A percentile compares a stretch with the other conserved stretches of the same genome.
Conservation (phyloP, 1,140 invertebrate species). For the Apis florea region DNA sequence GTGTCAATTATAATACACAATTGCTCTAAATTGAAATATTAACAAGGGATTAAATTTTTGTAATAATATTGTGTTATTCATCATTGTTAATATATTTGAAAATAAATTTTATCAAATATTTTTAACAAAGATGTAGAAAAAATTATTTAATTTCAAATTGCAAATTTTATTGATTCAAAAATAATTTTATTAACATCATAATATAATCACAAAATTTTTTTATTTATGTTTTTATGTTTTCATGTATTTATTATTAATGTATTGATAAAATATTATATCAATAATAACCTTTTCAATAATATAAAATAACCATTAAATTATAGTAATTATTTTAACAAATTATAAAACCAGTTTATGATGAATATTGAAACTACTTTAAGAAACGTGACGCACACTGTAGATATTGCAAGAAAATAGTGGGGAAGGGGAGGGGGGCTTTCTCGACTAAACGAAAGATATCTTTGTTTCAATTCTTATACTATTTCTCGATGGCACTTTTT, state of each 20-base stretch:
- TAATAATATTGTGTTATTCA: neutral
- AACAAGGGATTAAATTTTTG: neutral
- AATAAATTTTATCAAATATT: neutral
- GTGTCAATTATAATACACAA: neutral
- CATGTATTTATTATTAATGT: neutral
- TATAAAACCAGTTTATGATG: neutral
- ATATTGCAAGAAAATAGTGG: slow-evolving; percentile 16
- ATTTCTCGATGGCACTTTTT: neutral
- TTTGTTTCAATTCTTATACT: slow-evolving; percentile 21
- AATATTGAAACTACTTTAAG: neutral
- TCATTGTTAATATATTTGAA: neutral
- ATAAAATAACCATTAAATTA: neutral
- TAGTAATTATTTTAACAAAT: no score
- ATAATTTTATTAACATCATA: no score
- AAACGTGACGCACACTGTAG: neutral
- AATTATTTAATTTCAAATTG: neutral
- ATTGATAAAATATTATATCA: neutral
- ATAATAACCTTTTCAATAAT: neutral
- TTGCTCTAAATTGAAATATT: neutral
- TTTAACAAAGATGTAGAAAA: neutral
- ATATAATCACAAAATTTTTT: no score
- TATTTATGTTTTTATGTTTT: neutral
- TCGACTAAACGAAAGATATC: slow-evolving; percentile 37
- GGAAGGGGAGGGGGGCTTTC: neutral
- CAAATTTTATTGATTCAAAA: neutral